These are phyloP conservation scores for Poeciliopsis presidionis DNA, from an alignment of 2,797 vertebrate genomes.

Conservation along the genomic window DNA sequence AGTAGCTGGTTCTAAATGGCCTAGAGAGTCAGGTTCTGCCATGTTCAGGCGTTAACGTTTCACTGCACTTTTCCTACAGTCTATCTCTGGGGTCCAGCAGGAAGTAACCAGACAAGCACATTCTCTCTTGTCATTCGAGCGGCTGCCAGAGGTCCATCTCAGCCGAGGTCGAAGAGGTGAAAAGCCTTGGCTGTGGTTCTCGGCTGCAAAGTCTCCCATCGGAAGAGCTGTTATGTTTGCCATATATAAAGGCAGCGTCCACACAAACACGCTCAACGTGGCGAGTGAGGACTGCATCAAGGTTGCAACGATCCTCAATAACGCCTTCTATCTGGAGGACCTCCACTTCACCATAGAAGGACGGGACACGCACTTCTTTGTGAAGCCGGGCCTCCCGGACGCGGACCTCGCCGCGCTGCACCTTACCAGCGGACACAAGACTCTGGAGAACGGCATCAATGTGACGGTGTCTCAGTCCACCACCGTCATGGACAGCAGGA, in stretches of 20 bases:
- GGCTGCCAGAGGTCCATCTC: slow-evolving; percentile 92
- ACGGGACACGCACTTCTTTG: slow-evolving; percentile 96
- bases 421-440: slow-evolving; percentile 93
- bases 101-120: slow-evolving; percentile 93
- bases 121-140: slow-evolving; percentile 94
- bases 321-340: slow-evolving; percentile 96
- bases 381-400: slow-evolving; percentile 94
- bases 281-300: slow-evolving; percentile 98
- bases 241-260: slow-evolving; percentile 93
- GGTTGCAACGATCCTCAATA: slow-evolving; percentile 96
- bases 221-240: slow-evolving; percentile 97
- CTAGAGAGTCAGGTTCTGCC: slow-evolving; percentile 69
- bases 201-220: slow-evolving; percentile 91
- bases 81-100: slow-evolving; percentile 97
- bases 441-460: slow-evolving; percentile 96
- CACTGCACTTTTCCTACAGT: slow-evolving; percentile 83
- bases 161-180: slow-evolving; percentile 83
- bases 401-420: slow-evolving; percentile 92
- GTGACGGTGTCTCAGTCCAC: slow-evolving; percentile 98
- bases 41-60: slow-evolving; percentile 77
- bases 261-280: slow-evolving; percentile 94
- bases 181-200: slow-evolving; percentile 98
- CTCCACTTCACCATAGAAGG: slow-evolving; percentile 96
- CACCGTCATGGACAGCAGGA: slow-evolving; percentile 93
- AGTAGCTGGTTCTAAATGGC: slow-evolving; percentile 66